Percentiles rank a stretch among this genome's conserved stretches.
Evolutionary conservation across 2,888 invertebrate species (phyloP).

Genomic region (Epirrita christyi): DNA sequence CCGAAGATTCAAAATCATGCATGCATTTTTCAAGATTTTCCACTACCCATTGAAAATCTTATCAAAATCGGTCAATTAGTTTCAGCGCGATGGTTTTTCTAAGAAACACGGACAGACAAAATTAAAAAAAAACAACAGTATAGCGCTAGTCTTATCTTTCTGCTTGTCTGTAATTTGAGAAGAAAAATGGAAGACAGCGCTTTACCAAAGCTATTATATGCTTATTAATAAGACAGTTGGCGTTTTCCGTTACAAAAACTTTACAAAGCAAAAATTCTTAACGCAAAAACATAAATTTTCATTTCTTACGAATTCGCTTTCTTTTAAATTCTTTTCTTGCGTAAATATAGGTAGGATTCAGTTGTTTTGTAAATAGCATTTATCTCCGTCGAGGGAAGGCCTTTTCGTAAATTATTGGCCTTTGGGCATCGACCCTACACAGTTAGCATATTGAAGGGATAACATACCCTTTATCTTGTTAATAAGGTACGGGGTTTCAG

Average conservation of each 20-base stretch:
- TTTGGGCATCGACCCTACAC: constrained; percentile 31
- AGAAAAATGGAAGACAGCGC: too few relatives aligned
- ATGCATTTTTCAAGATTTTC: too few relatives aligned
- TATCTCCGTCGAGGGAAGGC: constrained; percentile 29
- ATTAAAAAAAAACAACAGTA: too few relatives aligned
- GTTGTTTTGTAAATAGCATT: constrained; percentile 39
- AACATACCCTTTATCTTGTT: constrained; percentile 33
- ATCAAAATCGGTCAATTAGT: too few relatives aligned
- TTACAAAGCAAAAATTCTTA: constrained; percentile 19
- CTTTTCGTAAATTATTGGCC: constrained; percentile 39
- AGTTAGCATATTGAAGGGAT: constrained; percentile 38
- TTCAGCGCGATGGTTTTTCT: too few relatives aligned
- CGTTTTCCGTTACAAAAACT: constrained; percentile 9
- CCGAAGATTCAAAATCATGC: too few relatives aligned
- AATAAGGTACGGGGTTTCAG: constrained; percentile 25
- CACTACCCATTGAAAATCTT: too few relatives aligned
- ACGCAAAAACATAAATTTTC: constrained; percentile 24
- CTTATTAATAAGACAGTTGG: too few relatives aligned
- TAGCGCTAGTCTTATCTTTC: too few relatives aligned
- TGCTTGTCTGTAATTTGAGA: too few relatives aligned
- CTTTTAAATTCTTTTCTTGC: constrained; percentile 32
- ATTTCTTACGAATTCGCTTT: constrained; percentile 31
- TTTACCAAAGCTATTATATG: too few relatives aligned
- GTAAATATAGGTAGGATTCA: constrained; percentile 29
- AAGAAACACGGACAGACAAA: too few relatives aligned